Conservation (phyloP, 2,888 invertebrate genomes). For the Penaeus monodon region DNA sequence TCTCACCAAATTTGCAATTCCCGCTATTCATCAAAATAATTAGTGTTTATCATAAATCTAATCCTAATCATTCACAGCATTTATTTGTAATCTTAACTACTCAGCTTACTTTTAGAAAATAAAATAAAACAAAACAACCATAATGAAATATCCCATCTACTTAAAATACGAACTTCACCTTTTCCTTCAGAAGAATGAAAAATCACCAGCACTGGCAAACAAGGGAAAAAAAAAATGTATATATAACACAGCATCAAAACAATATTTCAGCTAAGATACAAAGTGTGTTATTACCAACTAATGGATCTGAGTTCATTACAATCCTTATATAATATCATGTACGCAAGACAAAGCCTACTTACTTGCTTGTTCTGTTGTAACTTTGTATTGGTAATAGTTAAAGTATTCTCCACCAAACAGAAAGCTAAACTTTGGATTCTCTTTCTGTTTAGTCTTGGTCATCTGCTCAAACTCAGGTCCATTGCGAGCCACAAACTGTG, state of each 20-base stretch:
- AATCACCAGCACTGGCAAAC: neutral
- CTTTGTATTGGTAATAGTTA: slow-evolving; percentile 97
- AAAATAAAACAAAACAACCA: too few species aligned
- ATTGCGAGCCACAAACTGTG: slow-evolving; percentile 98
- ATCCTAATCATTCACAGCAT: too few species aligned
- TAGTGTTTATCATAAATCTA: too few species aligned
- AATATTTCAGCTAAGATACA: neutral
- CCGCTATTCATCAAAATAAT: too few species aligned
- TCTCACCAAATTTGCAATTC: too few species aligned
- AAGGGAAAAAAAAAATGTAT: neutral
- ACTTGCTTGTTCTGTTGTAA: slow-evolving; percentile 91
- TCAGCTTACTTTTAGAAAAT: too few species aligned
- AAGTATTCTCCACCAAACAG: slow-evolving; percentile 95
- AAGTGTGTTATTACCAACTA: too few species aligned
- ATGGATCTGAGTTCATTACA: too few species aligned
- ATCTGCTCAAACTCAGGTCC: slow-evolving; percentile 99
- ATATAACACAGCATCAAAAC: neutral
- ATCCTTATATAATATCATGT: neutral
- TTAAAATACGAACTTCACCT: neutral
- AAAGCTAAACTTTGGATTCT: slow-evolving; percentile 97
- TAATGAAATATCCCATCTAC: too few species aligned
- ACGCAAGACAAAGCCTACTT: slow-evolving; percentile 65
- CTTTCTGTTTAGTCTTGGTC: slow-evolving; percentile 98
- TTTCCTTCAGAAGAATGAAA: neutral
- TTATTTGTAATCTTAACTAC: too few species aligned